Conservation (phyloP, 2,113 vertebrate genomes). For the Sakesphorus luctuosus region DNA sequence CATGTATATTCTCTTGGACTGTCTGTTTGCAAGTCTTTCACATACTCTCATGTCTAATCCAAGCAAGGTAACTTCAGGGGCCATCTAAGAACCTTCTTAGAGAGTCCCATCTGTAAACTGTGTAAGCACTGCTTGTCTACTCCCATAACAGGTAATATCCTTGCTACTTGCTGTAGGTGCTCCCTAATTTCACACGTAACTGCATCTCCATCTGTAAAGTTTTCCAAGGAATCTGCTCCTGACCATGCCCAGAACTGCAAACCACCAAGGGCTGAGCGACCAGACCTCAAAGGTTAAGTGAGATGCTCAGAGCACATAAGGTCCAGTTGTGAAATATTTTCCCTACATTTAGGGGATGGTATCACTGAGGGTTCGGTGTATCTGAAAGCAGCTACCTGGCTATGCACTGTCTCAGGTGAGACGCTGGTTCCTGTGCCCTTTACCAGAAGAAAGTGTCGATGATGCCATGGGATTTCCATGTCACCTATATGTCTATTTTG, state of each 20-base stretch:
- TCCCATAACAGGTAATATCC: not conserved
- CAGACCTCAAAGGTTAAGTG: not conserved
- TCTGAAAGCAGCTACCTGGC: not conserved
- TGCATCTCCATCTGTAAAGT: not conserved
- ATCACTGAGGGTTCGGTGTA: not conserved
- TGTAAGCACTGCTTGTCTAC: not conserved
- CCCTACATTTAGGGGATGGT: not conserved
- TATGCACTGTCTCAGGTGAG: fast-evolving
- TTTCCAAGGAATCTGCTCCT: not conserved
- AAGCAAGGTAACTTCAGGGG: not conserved
- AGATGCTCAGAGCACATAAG: not conserved
- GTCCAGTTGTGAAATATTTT: not conserved
- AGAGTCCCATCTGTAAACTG: not conserved
- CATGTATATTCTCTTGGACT: not conserved
- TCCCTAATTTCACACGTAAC: not conserved
- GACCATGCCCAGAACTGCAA: not conserved
- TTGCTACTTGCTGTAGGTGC: not conserved
- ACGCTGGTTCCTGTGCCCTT: not conserved
- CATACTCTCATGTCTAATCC: not conserved
- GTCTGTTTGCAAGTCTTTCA: not conserved
- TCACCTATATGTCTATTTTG: not conserved
- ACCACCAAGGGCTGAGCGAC: not conserved
- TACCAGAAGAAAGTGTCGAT: not conserved
- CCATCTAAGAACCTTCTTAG: not conserved
- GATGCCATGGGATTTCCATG: not conserved